Base-by-base conservation (phyloP, 2,113 vertebrate species). In the Nesoenas mayeri region DNA sequence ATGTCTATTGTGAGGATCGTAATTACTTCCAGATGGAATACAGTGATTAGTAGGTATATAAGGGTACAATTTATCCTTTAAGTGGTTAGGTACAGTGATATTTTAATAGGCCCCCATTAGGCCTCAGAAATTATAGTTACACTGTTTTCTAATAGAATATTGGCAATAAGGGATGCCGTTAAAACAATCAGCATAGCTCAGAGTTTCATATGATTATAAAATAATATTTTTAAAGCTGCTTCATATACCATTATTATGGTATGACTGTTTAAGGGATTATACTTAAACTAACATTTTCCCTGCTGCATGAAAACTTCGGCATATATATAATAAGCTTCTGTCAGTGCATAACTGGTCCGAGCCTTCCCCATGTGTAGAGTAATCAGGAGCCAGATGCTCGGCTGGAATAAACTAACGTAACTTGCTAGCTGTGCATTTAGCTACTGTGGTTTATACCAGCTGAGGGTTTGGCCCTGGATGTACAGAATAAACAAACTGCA, bases 251-350 rank as follows among this genome's bases (percentile, higher is more conserved):
- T 97, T 97, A 91, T 91, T 85, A 81, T 96, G 85, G 86, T 94
- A 96, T 96, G 56, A 85, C 77, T 94, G 80, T 95, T 97, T 95
- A 96, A 96, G 93, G 95, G 67, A 67, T 96, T 93, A 83, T 88
- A 96, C 95, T 96, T 97, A 95, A 93, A 96, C 77, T 93, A 97
- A 94, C 85, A 60, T 93, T 96, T 93, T 95, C 95, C 66, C 86
- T 93, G 77, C 90, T 95, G 88, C 74, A 85, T 83, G 88, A 89
- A 89, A 81, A 75, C 73, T 56, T 92, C 73, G 72, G 42, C 93
- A 51, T 50, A 91, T 81, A 80, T 69, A 80, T 44, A 90, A 95
- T 86, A 73, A 60, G 21, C 54, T 91, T 85, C 85, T 92, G 65
- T 90, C 89, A 75, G 24, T 81, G 47, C 16, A 0, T 83, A 93